phyloP scores from a whole-genome alignment of 2,888 invertebrate genomes.

The Conchocele bisecta region DNA sequence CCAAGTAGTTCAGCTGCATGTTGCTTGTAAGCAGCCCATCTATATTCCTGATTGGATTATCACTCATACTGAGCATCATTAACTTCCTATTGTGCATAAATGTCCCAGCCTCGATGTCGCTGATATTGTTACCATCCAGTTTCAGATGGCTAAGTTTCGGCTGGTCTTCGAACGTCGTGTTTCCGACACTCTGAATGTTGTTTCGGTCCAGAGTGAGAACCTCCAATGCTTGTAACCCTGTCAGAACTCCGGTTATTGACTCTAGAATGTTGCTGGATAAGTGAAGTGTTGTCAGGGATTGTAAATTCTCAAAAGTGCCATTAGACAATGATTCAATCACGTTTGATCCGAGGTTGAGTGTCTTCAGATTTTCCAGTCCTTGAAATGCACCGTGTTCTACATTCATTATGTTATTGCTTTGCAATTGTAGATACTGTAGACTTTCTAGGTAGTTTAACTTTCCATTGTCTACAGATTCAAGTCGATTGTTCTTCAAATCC shows the following conservation, averaged over 20 bases:
- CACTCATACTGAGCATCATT: conserved; percentile 50
- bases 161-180: conserved; percentile 53
- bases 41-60: conserved; percentile 61
- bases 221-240: conserved; percentile 47
- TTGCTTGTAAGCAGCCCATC: conserved; percentile 57
- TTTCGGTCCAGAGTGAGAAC: conserved; percentile 63
- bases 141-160: conserved; percentile 61
- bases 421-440: conserved; percentile 28
- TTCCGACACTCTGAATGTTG: conserved; percentile 45
- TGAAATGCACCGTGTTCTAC: conserved; percentile 42
- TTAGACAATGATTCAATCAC: conserved; percentile 85
- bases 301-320: no score
- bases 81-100: conserved; percentile 59
- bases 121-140: conserved; percentile 65
- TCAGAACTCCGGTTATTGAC: no score
- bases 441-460: conserved; percentile 29
- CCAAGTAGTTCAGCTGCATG: conserved; percentile 55
- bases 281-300: no score
- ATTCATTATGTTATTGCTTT: conserved; percentile 33
- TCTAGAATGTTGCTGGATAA: no score
- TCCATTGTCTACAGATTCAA: no score
- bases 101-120: conserved; percentile 46
- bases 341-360: conserved; percentile 89
- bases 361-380: conserved; percentile 32
- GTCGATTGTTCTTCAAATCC: no score